phyloP scores from a whole-genome alignment of 2,888 invertebrate species.

The Metallyticus violacea region DNA sequence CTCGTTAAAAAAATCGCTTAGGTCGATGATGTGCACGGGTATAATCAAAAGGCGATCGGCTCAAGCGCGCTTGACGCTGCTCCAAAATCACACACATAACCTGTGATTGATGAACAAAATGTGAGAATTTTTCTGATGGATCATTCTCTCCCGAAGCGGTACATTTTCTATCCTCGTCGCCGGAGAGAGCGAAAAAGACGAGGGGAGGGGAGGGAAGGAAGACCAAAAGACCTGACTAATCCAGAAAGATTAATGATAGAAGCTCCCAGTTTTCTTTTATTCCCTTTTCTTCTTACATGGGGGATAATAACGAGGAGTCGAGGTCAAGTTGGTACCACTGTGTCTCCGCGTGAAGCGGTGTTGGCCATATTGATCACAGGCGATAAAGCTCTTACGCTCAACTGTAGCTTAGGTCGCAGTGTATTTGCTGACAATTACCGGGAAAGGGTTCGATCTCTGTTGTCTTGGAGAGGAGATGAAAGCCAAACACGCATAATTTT shows the following conservation, averaged over 20 bases:
- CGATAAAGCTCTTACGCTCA: not conserved
- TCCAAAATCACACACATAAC: too few relatives aligned
- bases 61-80: not conserved
- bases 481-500: not conserved
- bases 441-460: not conserved
- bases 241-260: not conserved
- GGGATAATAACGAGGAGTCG: not conserved
- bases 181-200: not conserved
- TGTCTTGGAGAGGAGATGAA: not conserved
- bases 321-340: not conserved
- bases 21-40: not conserved
- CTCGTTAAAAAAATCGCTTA: too few relatives aligned
- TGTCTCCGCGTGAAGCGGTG: not conserved
- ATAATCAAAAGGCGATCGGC: too few relatives aligned
- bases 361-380: not conserved
- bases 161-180: not conserved
- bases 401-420: not conserved
- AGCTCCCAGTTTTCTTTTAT: not conserved
- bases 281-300: not conserved
- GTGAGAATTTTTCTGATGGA: not conserved
- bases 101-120: not conserved
- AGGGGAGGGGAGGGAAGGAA: not conserved
- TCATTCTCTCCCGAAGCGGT: not conserved
- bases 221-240: not conserved
- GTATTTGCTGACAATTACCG: not conserved